Base-by-base conservation (phyloP, 1,140 invertebrate genomes). In the Plutomurus gul region DNA sequence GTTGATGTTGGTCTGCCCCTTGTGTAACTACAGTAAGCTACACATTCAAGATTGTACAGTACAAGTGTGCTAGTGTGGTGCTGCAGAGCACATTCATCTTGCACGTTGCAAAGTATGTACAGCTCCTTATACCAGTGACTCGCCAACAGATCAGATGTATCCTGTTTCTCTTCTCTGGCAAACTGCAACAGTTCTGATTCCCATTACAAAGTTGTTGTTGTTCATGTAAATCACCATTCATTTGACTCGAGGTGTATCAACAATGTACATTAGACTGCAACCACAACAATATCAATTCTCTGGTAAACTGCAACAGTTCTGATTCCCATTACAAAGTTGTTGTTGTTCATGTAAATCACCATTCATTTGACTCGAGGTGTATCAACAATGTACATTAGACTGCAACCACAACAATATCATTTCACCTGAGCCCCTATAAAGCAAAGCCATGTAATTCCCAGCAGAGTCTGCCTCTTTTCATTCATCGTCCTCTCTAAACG, bases 341-440 rank as follows among this genome's bases (percentile, higher is more conserved):
- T 65, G n/a, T n/a, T 65, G 27, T 65, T 33, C n/a, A 65, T 65
- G 56, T 65, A 65, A 65, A 65, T 65, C 56, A 65, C 56, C 25
- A 16, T 65, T n/a, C 30, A 65, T 65, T 65, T 65, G 56, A 65
- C 56, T 65, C 4, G 25, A 65, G 56, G 56, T 30, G 56, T 25
- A 65, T 16, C 56, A 13, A 65, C 30, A 33, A 65, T 30, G 30
- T 13, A 25, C 7, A 56, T 22, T 56, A 25, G 25, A 56, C 25
- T 25, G 30, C 22, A 5, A n/a, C 16, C 30, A 33, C 30, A 25
- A 36, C 56, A 36, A 11, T 25, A 65, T 65, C 56, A 36, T 27
- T 27, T 65, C 56, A n/a, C n/a, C n/a, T n/a, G n/a, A n/a, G n/a
- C n/a, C n/a, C n/a, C n/a, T n/a, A n/a, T n/a, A n/a, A n/a, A n/a